These are phyloP conservation scores for Arctopsyche grandis DNA, from an alignment of 1,140 invertebrate species.

Conservation along the genomic window DNA sequence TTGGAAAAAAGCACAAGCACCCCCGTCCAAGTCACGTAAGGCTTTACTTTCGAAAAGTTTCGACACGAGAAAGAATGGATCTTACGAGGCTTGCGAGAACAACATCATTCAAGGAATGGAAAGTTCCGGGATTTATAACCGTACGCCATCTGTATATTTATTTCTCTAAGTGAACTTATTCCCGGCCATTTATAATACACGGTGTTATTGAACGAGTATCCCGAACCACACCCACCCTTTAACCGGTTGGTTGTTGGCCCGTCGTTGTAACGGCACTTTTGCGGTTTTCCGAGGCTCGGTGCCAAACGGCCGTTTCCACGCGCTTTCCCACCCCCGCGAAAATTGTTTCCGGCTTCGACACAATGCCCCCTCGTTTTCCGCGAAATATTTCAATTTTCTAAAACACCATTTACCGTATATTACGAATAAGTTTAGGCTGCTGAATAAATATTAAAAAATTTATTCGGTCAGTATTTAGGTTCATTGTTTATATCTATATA, in stretches of 20 bases:
- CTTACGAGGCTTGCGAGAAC: constrained; percentile 46
- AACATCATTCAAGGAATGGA: constrained; percentile 52
- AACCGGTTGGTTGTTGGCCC: background rate
- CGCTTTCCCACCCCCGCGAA: background rate
- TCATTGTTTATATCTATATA: no score
- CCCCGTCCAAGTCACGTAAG: constrained; percentile 43
- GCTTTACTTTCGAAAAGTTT: constrained; percentile 52
- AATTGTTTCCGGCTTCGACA: background rate
- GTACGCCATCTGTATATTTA: constrained; percentile 47
- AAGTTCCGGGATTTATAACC: constrained; percentile 41
- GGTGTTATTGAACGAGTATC: background rate
- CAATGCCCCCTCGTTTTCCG: background rate
- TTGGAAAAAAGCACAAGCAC: no score
- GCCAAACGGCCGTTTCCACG: constrained; percentile 1
- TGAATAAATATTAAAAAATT: background rate
- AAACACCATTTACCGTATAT: background rate
- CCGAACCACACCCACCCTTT: no score
- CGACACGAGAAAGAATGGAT: constrained; percentile 53
- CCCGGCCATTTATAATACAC: constrained; percentile 29
- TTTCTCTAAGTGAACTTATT: constrained; percentile 33
- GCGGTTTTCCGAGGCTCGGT: constrained; percentile 3
- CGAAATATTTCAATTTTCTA: constrained; percentile 21
- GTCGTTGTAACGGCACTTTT: constrained; percentile 16
- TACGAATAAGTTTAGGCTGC: background rate
- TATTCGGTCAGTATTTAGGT: no score